Evolutionary conservation across 2,113 vertebrate genomes (phyloP).

Genomic region (Orcinus orca): DNA sequence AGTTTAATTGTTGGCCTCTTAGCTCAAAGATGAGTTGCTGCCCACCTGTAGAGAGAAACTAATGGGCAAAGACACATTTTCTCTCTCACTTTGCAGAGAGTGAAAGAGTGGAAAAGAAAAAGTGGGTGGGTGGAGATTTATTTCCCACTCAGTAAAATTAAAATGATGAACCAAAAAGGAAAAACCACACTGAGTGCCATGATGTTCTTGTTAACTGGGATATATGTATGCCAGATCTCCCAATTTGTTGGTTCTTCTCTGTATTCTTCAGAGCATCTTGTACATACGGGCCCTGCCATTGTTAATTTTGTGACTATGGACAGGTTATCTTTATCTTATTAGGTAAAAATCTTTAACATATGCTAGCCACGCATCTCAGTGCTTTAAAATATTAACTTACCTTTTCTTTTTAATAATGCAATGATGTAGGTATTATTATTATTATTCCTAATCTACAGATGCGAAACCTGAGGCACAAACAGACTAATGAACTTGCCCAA

Average conservation of each 20-base stretch:
- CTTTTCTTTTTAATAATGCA: not conserved
- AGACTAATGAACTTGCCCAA: not conserved
- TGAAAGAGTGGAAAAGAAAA: no score
- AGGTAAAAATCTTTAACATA: not conserved
- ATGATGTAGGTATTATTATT: not conserved
- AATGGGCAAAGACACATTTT: not conserved
- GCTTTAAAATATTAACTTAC: not conserved
- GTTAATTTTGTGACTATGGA: not conserved
- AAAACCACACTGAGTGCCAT: not conserved
- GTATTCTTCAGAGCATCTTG: not conserved
- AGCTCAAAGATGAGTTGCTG: not conserved
- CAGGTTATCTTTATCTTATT: not conserved
- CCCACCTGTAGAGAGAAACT: not conserved
- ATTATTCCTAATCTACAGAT: not conserved
- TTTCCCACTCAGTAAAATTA: not conserved
- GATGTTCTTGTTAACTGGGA: not conserved
- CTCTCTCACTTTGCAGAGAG: not conserved
- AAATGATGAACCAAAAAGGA: not conserved
- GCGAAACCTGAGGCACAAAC: not conserved
- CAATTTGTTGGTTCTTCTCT: not conserved
- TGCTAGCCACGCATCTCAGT: not conserved
- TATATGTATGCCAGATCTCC: not conserved
- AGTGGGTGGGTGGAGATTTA: not conserved
- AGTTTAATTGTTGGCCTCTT: not conserved
- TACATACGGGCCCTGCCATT: not conserved